Evolutionary conservation across 2,113 vertebrate species (phyloP).

Genomic region (Maccullochella peelii): DNA sequence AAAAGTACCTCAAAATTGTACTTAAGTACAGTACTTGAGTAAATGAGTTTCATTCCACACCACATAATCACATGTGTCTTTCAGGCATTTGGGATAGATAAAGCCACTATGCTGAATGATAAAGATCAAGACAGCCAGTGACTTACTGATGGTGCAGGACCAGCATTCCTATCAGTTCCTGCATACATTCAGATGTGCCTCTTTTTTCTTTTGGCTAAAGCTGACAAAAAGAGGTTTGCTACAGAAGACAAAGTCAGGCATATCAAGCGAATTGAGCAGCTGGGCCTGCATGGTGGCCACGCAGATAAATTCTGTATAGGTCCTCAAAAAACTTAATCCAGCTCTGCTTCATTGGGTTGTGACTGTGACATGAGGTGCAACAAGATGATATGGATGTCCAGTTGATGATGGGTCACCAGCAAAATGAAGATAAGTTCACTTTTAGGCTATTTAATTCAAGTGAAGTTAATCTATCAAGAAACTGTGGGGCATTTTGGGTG

Average conservation of each 20-base stretch:
- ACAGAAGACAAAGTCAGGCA: background rate
- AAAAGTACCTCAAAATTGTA: too few species aligned
- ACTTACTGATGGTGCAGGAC: background rate
- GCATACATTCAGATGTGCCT: background rate
- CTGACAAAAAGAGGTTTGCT: background rate
- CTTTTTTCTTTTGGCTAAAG: too few species aligned
- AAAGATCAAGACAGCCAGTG: background rate
- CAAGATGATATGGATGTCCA: background rate
- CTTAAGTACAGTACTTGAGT: too few species aligned
- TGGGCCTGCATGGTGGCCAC: background rate
- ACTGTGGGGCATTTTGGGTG: conserved; percentile 36
- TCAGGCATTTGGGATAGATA: background rate
- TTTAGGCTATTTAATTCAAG: background rate
- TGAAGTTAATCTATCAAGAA: background rate
- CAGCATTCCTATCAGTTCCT: background rate
- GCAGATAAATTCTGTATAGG: background rate
- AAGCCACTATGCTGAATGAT: background rate
- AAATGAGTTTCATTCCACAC: too few species aligned
- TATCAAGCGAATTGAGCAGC: background rate
- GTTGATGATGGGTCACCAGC: background rate
- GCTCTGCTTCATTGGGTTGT: background rate
- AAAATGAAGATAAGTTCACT: background rate
- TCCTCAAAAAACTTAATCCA: background rate
- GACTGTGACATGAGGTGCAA: background rate
- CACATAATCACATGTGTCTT: background rate